These are phyloP conservation scores for Onthophagus taurus DNA, from an alignment of 1,140 invertebrate genomes.

Conservation along the genomic window DNA sequence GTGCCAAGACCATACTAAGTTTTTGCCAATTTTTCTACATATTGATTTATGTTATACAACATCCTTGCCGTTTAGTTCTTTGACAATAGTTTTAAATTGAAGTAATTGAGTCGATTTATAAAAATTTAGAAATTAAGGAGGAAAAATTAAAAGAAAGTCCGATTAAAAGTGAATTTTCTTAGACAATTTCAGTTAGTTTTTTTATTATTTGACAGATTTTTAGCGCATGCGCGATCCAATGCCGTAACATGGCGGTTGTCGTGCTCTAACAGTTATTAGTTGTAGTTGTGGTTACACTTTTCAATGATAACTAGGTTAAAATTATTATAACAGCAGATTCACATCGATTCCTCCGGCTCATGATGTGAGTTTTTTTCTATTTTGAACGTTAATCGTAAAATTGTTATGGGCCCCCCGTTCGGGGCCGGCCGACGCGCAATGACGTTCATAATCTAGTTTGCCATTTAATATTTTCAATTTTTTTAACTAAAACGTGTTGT, in stretches of 20 bases:
- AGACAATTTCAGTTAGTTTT: too few species aligned
- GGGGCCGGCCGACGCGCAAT: too few species aligned
- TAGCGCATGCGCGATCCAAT: constrained; percentile 10
- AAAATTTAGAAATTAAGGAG: constrained; percentile 8
- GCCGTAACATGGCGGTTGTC: constrained; percentile 15
- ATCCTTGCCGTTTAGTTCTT: too few species aligned
- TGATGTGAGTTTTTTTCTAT: constrained; percentile 15
- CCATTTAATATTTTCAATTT: constrained; percentile 4
- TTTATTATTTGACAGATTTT: constrained; percentile 3
- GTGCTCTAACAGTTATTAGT: constrained; percentile 13
- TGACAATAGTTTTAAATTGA: too few species aligned
- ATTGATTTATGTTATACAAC: constrained; percentile 13
- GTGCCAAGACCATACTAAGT: constrained; percentile 1
- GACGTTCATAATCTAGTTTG: constrained; percentile 10
- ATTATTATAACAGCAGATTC: constrained; percentile 11
- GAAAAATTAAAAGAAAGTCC: too few species aligned
- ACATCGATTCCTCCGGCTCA: constrained; percentile 6
- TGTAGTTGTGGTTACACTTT: constrained; percentile 16
- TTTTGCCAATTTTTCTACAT: constrained; percentile 12
- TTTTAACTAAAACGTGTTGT: too few species aligned
- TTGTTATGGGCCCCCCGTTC: too few species aligned
- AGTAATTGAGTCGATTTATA: background rate
- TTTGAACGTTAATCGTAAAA: too few species aligned
- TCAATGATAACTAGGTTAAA: constrained; percentile 14
- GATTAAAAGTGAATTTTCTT: too few species aligned